These are phyloP conservation scores for Hartigia nigra DNA, from an alignment of 2,888 invertebrate genomes.

Conservation along the genomic window DNA sequence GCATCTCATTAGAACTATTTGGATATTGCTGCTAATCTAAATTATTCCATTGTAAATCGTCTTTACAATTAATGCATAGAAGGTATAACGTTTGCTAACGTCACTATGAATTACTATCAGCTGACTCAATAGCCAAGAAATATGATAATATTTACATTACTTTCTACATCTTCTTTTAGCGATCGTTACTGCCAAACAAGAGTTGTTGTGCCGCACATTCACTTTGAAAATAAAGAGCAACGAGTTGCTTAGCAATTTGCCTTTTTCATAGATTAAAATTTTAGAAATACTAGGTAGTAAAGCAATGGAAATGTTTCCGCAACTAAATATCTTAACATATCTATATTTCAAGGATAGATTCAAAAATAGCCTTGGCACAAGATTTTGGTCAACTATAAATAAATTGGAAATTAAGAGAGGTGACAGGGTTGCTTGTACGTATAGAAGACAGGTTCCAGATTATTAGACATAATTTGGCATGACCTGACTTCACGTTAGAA, in stretches of 20 bases:
- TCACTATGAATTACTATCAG: background rate
- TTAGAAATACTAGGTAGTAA: background rate
- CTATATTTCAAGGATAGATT: conserved; percentile 34
- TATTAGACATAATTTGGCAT: conserved; percentile 22
- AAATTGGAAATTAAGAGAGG: conserved; percentile 32
- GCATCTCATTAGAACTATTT: background rate
- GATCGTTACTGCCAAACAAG: background rate
- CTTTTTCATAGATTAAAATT: background rate
- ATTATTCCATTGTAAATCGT: background rate
- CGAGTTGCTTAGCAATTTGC: background rate
- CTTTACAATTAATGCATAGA: background rate
- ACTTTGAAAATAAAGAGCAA: background rate
- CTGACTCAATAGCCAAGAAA: background rate
- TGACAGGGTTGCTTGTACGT: conserved; percentile 22
- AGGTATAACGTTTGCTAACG: background rate
- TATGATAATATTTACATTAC: background rate
- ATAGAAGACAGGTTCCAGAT: conserved; percentile 17
- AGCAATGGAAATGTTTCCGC: background rate
- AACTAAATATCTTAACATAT: conserved; percentile 11
- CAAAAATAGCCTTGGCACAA: conserved; percentile 51
- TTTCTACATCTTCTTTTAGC: background rate
- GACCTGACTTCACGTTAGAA: background rate
- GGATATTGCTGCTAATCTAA: background rate
- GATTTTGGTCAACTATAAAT: conserved; percentile 36
- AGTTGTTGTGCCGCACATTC: background rate